These are phyloP conservation scores for Campylomormyrus tamandua DNA, from an alignment of 2,113 vertebrate genomes.

Conservation along the genomic window DNA sequence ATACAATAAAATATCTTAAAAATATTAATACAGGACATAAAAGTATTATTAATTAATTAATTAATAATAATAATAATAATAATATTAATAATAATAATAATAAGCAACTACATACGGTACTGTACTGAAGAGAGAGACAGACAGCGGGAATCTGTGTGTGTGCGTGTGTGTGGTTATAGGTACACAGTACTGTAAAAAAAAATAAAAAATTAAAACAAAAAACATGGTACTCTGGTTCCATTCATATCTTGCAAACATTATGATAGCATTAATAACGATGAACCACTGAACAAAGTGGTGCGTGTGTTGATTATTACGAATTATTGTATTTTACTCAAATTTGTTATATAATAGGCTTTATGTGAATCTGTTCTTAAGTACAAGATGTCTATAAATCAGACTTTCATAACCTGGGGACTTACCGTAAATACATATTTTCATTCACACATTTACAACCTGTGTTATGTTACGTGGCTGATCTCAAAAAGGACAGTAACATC, in stretches of 20 bases:
- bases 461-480: neutral
- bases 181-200: neutral
- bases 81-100: neutral
- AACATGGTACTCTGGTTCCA: neutral
- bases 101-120: neutral
- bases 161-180: neutral
- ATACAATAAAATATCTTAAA: neutral
- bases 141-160: neutral
- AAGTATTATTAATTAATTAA: too few species aligned
- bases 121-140: neutral
- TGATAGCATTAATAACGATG: neutral
- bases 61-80: neutral
- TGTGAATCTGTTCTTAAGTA: neutral
- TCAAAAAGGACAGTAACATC: neutral
- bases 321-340: neutral
- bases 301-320: neutral
- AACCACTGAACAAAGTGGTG: neutral
- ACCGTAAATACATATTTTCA: neutral
- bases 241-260: neutral
- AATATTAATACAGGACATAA: neutral
- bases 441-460: neutral
- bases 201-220: neutral
- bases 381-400: neutral
- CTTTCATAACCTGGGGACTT: neutral
- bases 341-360: neutral